Conservation (phyloP, 2,888 invertebrate species). For the Hemaris fuciformis region DNA sequence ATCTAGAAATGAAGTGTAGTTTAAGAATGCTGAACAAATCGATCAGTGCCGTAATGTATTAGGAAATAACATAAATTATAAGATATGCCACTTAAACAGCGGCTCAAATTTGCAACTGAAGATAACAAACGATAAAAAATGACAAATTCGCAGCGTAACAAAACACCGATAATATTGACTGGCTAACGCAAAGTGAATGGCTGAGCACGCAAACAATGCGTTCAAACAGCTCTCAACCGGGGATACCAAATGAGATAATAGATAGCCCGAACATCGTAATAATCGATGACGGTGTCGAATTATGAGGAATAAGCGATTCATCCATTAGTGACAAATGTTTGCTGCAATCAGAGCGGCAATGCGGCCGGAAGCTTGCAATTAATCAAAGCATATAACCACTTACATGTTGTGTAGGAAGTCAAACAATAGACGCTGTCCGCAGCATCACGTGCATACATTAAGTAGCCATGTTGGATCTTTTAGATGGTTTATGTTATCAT, state of each 20-base stretch:
- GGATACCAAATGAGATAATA: slow-evolving; percentile 29
- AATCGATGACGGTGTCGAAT: slow-evolving; percentile 34
- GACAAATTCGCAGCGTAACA: background rate
- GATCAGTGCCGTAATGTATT: too few species aligned
- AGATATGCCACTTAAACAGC: too few species aligned
- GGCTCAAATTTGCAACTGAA: background rate
- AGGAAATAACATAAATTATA: too few species aligned
- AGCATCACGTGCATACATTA: background rate
- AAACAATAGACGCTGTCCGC: slow-evolving; percentile 4
- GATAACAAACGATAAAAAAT: background rate
- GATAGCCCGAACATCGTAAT: slow-evolving; percentile 30
- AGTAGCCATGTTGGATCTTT: background rate
- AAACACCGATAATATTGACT: background rate
- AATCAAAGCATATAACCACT: slow-evolving; percentile 41
- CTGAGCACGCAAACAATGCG: background rate
- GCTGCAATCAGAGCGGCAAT: slow-evolving; percentile 56
- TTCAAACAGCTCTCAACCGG: background rate
- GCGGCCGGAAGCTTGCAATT: slow-evolving; percentile 45
- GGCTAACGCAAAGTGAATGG: slow-evolving; percentile 1
- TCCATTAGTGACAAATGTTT: slow-evolving; percentile 70
- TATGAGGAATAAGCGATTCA: slow-evolving; percentile 45
- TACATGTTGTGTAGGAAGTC: background rate
- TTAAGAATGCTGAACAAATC: too few species aligned
- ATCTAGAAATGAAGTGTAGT: too few species aligned
- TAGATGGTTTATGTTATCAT: background rate